Percentiles rank a stretch among this genome's conserved stretches.
Conservation (phyloP, 2,797 vertebrate species). For the Buphagus erythrorhynchus region DNA sequence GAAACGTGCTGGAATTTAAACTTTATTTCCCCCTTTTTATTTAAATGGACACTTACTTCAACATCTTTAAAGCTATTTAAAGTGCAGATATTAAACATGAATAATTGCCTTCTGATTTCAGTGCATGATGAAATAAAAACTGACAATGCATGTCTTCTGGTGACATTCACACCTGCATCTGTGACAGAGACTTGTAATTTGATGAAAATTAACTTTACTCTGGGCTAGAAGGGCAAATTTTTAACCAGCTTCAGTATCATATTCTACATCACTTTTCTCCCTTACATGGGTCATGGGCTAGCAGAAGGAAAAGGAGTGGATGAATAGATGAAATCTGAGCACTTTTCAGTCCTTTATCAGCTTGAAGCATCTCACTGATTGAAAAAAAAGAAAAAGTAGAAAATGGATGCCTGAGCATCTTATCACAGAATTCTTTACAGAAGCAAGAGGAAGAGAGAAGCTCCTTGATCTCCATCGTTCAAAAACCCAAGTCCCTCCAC, state of each 20-base stretch:
- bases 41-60: constrained; percentile 37
- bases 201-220: constrained; percentile 46
- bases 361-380: neutral
- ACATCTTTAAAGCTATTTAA: constrained; percentile 51
- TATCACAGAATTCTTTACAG: neutral
- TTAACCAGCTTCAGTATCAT: neutral
- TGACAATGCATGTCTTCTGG: constrained; percentile 31
- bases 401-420: neutral
- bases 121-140: constrained; percentile 42
- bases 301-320: neutral
- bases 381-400: neutral
- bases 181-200: neutral
- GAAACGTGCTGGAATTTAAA: constrained; percentile 6
- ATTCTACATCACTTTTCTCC: neutral
- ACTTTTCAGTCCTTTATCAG: neutral
- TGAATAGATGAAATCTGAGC: neutral
- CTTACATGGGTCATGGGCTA: neutral
- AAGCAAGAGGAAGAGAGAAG: neutral
- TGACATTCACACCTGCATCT: constrained; percentile 48
- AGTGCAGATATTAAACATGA: constrained; percentile 42
- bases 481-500: neutral
- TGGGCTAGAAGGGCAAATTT: neutral
- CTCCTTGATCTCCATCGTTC: neutral
- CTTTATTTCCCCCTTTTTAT: constrained; percentile 42
- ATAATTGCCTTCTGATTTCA: constrained; percentile 46